These are phyloP conservation scores for Campylorhamphus procurvoides DNA, from an alignment of 2,113 vertebrate genomes.

Conservation along the genomic window DNA sequence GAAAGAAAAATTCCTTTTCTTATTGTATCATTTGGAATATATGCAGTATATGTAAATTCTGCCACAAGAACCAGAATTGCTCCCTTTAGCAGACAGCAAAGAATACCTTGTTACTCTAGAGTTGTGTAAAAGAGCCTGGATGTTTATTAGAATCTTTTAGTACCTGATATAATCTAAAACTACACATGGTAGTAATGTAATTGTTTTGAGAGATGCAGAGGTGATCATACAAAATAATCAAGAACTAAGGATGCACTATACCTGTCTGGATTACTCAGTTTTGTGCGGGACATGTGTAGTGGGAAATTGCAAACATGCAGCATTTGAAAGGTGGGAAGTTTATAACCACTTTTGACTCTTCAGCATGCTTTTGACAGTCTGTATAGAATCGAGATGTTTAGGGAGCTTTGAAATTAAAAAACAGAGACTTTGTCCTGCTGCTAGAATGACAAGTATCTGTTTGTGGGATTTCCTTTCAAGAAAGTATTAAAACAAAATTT, in stretches of 20 bases:
- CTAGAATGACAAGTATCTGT: neutral
- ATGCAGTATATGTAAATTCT: neutral
- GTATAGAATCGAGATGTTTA: neutral
- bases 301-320: neutral
- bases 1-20: neutral
- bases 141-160: neutral
- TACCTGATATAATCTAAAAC: neutral
- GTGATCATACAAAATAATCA: neutral
- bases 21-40: neutral
- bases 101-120: neutral
- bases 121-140: fast-evolving
- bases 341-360: neutral
- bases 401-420: neutral
- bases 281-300: neutral
- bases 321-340: neutral
- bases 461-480: neutral
- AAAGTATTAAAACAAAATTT: neutral
- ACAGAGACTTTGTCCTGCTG: neutral
- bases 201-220: neutral
- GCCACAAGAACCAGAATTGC: neutral
- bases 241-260: neutral
- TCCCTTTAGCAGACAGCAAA: neutral
- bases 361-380: neutral
- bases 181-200: neutral
- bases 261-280: neutral